phyloP scores from a whole-genome alignment of 2,113 vertebrate species.

The Pollimyrus isidori region DNA sequence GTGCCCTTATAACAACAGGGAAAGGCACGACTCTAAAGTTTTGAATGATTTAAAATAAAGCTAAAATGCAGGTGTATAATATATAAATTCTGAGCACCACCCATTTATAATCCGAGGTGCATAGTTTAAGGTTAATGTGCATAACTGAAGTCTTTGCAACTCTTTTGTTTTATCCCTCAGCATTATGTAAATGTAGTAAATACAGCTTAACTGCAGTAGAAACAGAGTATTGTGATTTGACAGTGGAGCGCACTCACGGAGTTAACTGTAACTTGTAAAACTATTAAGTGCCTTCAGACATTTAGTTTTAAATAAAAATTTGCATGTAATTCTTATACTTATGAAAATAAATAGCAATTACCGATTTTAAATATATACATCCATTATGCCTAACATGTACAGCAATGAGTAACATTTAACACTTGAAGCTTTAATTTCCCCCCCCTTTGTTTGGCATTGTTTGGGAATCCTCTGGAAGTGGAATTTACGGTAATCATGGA shows the following conservation, averaged over 20 bases:
- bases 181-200: background rate
- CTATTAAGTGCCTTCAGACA: conserved; percentile 13
- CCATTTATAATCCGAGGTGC: background rate
- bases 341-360: conserved; percentile 22
- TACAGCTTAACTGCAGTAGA: background rate
- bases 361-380: conserved; percentile 12
- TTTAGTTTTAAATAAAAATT: conserved; percentile 32
- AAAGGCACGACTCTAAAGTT: background rate
- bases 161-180: background rate
- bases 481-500: background rate
- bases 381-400: conserved; percentile 1
- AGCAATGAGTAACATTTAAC: background rate
- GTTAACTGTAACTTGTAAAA: background rate
- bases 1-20: background rate
- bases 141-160: background rate
- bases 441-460: background rate
- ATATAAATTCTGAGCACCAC: background rate
- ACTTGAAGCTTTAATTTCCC: background rate
- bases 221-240: background rate
- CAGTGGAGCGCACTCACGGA: background rate
- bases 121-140: background rate
- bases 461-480: background rate
- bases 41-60: background rate
- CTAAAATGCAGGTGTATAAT: background rate
- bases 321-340: conserved; percentile 24